These are phyloP conservation scores for Bombus waltoni DNA, from an alignment of 1,140 invertebrate genomes.

Conservation along the genomic window DNA sequence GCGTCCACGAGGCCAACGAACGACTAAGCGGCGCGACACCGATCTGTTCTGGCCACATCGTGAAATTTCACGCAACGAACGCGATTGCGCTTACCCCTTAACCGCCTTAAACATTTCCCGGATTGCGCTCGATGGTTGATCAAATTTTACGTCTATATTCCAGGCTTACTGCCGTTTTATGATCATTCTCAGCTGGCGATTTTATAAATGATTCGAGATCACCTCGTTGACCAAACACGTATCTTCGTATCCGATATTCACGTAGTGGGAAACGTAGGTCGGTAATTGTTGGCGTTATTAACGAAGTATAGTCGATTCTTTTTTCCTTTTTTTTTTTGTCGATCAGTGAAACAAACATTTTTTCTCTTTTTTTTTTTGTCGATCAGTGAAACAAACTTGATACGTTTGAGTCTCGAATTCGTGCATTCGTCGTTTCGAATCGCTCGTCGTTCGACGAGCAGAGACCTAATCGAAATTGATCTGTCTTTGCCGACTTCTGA, in stretches of 20 bases:
- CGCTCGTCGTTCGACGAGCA: too few relatives aligned
- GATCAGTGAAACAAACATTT: too few relatives aligned
- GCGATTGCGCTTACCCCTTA: conserved; percentile 60
- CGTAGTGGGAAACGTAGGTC: neutral
- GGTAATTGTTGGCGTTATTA: neutral
- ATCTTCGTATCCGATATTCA: neutral
- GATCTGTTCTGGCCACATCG: conserved; percentile 75
- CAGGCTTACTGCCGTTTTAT: neutral
- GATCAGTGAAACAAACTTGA: too few relatives aligned
- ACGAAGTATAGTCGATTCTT: neutral
- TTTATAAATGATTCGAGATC: neutral
- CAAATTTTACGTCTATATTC: conserved; percentile 46
- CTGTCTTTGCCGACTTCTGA: neutral
- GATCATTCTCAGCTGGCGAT: neutral
- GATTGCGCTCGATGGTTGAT: conserved; percentile 32
- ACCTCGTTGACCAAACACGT: neutral
- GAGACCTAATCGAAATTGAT: neutral
- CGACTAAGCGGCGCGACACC: conserved; percentile 77
- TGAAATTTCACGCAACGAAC: conserved; percentile 77
- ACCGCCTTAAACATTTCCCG: conserved; percentile 20
- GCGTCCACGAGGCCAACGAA: conserved; percentile 75
- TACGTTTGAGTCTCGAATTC: too few relatives aligned
- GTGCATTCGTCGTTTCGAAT: too few relatives aligned
- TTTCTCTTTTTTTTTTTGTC: too few relatives aligned
- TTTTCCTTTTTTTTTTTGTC: too few relatives aligned